Conservation (phyloP, 2,797 vertebrate species). For the Ibycter americanus region DNA sequence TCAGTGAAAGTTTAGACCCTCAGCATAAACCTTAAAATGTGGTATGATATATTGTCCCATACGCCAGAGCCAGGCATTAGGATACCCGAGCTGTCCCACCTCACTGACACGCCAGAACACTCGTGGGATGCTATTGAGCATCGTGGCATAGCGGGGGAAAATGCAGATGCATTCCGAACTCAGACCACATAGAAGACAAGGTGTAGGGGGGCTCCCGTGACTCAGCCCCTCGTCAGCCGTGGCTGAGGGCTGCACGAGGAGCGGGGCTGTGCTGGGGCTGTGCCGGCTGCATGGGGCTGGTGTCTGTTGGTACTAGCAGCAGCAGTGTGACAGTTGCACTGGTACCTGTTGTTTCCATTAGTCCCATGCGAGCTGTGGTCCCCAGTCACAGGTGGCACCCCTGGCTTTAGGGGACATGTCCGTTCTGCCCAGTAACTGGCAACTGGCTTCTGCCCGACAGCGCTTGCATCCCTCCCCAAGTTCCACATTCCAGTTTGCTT, state of each 20-base stretch:
- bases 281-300: background rate
- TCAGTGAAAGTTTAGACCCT: background rate
- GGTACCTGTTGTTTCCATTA: too few relatives aligned
- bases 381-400: background rate
- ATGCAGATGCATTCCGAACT: too few relatives aligned
- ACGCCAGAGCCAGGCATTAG: background rate
- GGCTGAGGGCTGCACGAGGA: background rate
- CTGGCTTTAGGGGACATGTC: background rate
- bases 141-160: too few relatives aligned
- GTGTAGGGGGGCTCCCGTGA: background rate
- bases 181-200: background rate
- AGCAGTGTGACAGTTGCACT: background rate
- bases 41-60: fast-evolving
- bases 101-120: background rate
- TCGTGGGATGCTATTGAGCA: background rate
- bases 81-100: too few relatives aligned
- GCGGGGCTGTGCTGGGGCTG: background rate
- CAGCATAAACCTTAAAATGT: background rate
- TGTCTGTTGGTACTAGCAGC: background rate
- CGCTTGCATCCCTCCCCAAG: background rate
- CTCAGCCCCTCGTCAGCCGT: background rate
- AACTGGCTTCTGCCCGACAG: background rate
- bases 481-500: background rate
- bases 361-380: background rate
- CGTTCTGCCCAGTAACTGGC: fast-evolving